Evolutionary conservation across 1,140 invertebrate species (phyloP), one percentile per base, ranked within the genome.

Genomic region (Dreissena polymorpha): DNA sequence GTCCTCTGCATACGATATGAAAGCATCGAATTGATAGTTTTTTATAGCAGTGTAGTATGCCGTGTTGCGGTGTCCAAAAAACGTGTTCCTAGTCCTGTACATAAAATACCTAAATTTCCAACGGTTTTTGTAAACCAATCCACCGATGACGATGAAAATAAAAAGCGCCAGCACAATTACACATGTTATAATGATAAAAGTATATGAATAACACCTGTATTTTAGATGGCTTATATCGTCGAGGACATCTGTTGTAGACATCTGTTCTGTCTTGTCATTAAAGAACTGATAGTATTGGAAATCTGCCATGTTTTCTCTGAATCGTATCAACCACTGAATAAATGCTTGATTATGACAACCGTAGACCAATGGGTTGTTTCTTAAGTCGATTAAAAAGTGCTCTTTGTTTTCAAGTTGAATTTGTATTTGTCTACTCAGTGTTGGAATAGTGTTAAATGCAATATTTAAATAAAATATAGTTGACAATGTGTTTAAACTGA

Each of bases 1-100:
- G 25, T 85, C 85, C 10, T 83, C 64, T 10, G 83, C 79, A 64
- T 86, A 89, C 14, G 80, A 86, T 0, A 89, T 72, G 73, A 89
- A 89, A 18, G 84, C 86, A 63, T 89, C 87, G 70, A 67, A 87
- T 8, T 27, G n/a, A 80, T 82, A 86, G 14, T 82, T 39, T 0
- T 65, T n/a, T 27, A 39, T 39, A 5, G 57, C 55, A 10, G 14
- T 6, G 7, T 67, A 10, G 21, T 23, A 13, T 27, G 68, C 7
- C 25, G 53, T 21, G 39, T 3, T 53, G 13, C 18, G 25, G 25
- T 80, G 55, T 12, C 57, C 64, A 68, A 68, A 69, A 67, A 67
- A 64, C 25, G 39, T 70, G 0, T 51, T 23, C 25, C 51, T 80
- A 6, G 67, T 23, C 23, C 25, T 80, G 12, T 65, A 21, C 14